Evolutionary conservation across 1,140 invertebrate species (phyloP), one percentile per base, ranked within the genome.

Genomic region (Thalassaphorura encarpata): DNA sequence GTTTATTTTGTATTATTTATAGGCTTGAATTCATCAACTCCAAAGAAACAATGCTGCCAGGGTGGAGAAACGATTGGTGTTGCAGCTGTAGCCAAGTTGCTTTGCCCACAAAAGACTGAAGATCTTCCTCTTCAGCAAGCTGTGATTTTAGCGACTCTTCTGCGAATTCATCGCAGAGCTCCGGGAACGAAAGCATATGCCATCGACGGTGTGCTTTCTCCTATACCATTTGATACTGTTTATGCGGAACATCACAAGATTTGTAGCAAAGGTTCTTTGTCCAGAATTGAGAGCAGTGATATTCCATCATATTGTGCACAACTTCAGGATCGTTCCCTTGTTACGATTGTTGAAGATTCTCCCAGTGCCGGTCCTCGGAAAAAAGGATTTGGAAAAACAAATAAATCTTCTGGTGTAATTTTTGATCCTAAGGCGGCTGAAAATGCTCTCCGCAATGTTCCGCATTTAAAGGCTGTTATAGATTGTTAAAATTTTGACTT

Each of bases 21-120:
- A 59, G 56, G 56, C 39, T 54, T 42, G 40, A 70, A 67, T 49
- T 46, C 52, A 16, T 49, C 56, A 21, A 73, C 69, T 64, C 71
- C 73, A 19, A 60, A 46, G 36, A 60, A 62, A 33, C 48, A 16
- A 24, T 49, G 48, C 28, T 4, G 8, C 16, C 27, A 50, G 29
- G 49, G 8, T 29, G 53, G 41, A n/a, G 56, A 61, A 0, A 43
- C 48, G 33, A 49, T 65, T 18, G 52, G 54, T 0, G 47, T 65
- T 2, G 42, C 31, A n/a, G 40, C 50, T 1, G 21, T 65, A 18
- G 52, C 59, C 0, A 65, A 65, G 45, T 36, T 57, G 15, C 23
- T 65, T n/a, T 28, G 24, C 19, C 27, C 51, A 1, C 27, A 45
- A 43, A 65, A 65, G 29, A 56, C 59, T 50, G 60, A 60, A 5